Conservation (phyloP, 2,888 invertebrate species). For the Noctua comes region DNA sequence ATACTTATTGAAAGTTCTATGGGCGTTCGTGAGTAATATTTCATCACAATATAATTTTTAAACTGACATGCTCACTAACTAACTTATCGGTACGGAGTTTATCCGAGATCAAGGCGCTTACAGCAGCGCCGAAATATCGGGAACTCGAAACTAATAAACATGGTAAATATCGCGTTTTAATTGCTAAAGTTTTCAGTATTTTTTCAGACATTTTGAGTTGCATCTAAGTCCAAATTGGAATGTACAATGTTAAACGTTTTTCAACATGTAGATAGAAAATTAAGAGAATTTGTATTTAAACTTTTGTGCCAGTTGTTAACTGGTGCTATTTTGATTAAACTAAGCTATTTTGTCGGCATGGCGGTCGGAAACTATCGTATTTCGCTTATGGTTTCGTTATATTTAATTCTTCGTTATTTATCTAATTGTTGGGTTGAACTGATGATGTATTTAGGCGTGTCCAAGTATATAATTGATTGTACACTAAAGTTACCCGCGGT, state of each 20-base stretch:
- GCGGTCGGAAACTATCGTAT: neutral
- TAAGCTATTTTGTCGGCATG: neutral
- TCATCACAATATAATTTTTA: neutral
- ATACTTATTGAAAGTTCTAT: neutral
- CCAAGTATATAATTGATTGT: conserved; percentile 43
- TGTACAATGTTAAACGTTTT: neutral
- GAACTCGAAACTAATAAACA: neutral
- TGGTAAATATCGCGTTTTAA: neutral
- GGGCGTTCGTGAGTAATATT: neutral
- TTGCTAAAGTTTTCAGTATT: neutral
- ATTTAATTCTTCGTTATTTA: neutral
- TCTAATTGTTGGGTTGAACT: neutral
- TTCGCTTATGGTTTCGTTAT: neutral
- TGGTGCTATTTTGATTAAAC: neutral
- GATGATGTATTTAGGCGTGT: conserved; percentile 31
- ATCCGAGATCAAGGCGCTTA: neutral
- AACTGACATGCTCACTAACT: neutral
- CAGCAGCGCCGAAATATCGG: neutral
- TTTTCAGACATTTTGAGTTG: neutral
- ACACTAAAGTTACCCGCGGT: conserved; percentile 71
- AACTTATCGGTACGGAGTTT: neutral
- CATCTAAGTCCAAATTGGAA: neutral
- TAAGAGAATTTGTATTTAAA: neutral
- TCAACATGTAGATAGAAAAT: neutral
- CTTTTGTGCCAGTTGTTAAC: neutral